These are phyloP conservation scores for Squalus acanthias DNA, from an alignment of 2,797 vertebrate species.

Conservation along the genomic window DNA sequence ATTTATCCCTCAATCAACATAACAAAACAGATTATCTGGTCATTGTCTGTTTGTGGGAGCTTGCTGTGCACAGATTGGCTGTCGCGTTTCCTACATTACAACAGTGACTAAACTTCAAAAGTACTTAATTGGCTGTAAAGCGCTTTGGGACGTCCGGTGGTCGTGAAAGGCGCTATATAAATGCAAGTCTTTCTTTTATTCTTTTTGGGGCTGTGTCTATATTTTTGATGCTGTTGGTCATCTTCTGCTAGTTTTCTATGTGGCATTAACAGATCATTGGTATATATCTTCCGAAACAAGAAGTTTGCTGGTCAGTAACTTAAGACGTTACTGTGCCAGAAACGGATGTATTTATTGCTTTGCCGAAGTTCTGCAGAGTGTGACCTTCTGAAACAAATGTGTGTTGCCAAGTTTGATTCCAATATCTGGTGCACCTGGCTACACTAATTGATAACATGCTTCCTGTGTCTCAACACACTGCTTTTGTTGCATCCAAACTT, in stretches of 20 bases:
- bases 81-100: no score
- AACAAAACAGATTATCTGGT: no score
- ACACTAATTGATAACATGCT: neutral
- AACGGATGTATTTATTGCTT: neutral
- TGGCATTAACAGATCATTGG: neutral
- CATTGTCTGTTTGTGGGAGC: no score
- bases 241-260: neutral
- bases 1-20: no score
- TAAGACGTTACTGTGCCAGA: neutral
- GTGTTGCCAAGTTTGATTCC: neutral
- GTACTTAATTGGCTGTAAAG: no score
- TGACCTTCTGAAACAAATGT: neutral
- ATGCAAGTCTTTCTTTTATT: no score
- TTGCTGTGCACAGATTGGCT: no score
- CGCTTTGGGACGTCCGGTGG: no score
- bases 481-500: neutral
- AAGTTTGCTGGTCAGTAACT: neutral
- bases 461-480: neutral
- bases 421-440: neutral
- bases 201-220: neutral
- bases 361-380: neutral
- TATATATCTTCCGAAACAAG: neutral
- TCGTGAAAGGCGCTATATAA: no score
- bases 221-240: neutral
- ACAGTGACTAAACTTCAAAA: no score